These are phyloP conservation scores for Corythornis madagascariensis DNA, from an alignment of 2,113 vertebrate species.

Conservation along the genomic window DNA sequence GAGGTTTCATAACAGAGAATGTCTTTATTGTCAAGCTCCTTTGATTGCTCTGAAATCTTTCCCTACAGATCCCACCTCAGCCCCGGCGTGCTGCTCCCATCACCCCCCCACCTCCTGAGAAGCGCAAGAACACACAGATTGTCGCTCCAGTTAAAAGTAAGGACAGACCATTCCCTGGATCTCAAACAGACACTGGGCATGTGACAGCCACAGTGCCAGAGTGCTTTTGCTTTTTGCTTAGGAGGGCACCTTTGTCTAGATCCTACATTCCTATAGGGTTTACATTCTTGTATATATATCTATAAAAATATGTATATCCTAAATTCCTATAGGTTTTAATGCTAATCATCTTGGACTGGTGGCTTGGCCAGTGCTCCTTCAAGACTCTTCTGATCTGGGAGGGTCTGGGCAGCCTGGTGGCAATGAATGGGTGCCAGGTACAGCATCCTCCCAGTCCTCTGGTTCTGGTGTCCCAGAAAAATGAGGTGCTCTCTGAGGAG, in stretches of 20 bases:
- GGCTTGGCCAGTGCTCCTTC: background rate
- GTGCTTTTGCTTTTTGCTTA: background rate
- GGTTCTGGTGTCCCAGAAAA: background rate
- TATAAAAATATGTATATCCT: background rate
- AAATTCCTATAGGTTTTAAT: background rate
- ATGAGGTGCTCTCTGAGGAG: background rate
- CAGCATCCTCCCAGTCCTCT: background rate
- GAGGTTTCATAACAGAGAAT: background rate
- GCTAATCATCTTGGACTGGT: background rate
- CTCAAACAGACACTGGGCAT: rapidly evolving
- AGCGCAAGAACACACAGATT: slow-evolving; percentile 77
- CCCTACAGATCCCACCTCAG: slow-evolving; percentile 86
- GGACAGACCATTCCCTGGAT: background rate
- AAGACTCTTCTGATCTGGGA: background rate
- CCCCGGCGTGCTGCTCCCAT: slow-evolving; percentile 83
- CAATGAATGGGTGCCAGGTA: background rate
- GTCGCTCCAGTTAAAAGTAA: slow-evolving; percentile 74
- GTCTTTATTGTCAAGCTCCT: slow-evolving; percentile 13
- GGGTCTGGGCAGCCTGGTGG: background rate
- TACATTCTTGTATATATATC: background rate
- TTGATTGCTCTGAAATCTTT: slow-evolving; percentile 51
- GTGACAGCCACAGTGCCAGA: background rate
- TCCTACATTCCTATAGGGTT: background rate
- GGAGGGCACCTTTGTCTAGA: background rate
- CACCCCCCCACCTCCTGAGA: slow-evolving; percentile 91